These are phyloP conservation scores for Myotis daubentonii DNA, from an alignment of 2,797 vertebrate species.

Conservation along the genomic window DNA sequence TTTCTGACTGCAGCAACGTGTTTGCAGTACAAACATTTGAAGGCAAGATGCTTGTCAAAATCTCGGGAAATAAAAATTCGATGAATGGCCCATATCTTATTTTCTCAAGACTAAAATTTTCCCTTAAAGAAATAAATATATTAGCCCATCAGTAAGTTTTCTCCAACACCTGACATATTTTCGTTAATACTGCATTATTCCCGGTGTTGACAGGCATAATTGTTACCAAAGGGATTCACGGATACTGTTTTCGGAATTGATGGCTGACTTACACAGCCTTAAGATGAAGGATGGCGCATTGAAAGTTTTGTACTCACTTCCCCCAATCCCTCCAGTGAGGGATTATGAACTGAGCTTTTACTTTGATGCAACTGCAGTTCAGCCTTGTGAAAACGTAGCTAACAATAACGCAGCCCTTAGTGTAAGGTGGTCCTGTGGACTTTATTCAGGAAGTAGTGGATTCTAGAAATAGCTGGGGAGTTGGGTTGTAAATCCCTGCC, in stretches of 20 bases:
- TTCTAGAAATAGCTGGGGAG: slow-evolving; percentile 8
- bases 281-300: neutral
- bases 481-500: neutral
- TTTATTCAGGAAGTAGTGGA: neutral
- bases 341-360: slow-evolving; percentile 36
- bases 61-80: slow-evolving; percentile 62
- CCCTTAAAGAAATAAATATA: slow-evolving; percentile 49
- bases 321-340: neutral
- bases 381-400: slow-evolving; percentile 25
- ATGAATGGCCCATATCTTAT: slow-evolving; percentile 48
- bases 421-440: neutral
- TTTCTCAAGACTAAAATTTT: slow-evolving; percentile 50
- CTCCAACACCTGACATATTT: slow-evolving; percentile 57
- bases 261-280: slow-evolving; percentile 49
- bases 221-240: slow-evolving; percentile 67
- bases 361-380: neutral
- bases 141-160: slow-evolving; percentile 63
- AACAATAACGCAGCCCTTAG: neutral
- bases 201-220: slow-evolving; percentile 30
- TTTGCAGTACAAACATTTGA: slow-evolving; percentile 47
- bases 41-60: slow-evolving; percentile 46
- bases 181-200: slow-evolving; percentile 54
- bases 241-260: slow-evolving; percentile 10
- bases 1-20: slow-evolving; percentile 13
- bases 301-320: neutral